These are phyloP conservation scores for Drosophila lini DNA, from an alignment of 1,140 invertebrate genomes.

Conservation along the genomic window DNA sequence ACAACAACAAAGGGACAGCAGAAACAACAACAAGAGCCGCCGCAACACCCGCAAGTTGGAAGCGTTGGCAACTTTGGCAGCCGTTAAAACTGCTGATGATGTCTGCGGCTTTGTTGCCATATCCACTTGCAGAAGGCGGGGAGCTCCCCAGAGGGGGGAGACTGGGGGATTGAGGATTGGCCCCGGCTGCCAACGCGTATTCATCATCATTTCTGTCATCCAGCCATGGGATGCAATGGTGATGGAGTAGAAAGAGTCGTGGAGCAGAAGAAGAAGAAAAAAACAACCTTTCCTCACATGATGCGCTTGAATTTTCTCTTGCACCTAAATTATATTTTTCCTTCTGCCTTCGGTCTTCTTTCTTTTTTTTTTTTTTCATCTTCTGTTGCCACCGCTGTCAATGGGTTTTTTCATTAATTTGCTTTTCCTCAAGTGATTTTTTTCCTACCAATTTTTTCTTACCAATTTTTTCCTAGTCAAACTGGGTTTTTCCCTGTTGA, in stretches of 20 bases:
- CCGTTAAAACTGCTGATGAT: constrained; percentile 55
- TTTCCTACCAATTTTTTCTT: constrained; percentile 19
- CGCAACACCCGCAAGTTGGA: constrained; percentile 43
- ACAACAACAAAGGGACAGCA: constrained; percentile 9
- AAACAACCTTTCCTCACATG: constrained; percentile 33
- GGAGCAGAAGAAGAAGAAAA: constrained; percentile 6
- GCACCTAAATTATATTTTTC: constrained; percentile 53
- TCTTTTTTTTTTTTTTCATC: constrained; percentile 17
- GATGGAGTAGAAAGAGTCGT: constrained; percentile 10
- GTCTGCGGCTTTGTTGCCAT: constrained; percentile 53
- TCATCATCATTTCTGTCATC: constrained; percentile 56
- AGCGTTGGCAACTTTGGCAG: constrained; percentile 54
- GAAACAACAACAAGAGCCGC: constrained; percentile 6
- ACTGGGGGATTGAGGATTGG: constrained; percentile 7
- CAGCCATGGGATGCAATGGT: constrained; percentile 25
- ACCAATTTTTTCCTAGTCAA: constrained; percentile 5
- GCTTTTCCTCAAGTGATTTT: constrained; percentile 49
- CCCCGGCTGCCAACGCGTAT: constrained; percentile 47
- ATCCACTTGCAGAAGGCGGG: constrained; percentile 10
- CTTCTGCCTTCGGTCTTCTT: constrained; percentile 10
- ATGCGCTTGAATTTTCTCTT: constrained; percentile 56
- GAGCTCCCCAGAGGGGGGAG: neutral
- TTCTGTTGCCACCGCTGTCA: constrained; percentile 21
- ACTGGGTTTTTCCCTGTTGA: constrained; percentile 19
- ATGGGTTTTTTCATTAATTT: constrained; percentile 45